phyloP scores from a whole-genome alignment of 2,888 invertebrate genomes.

The Arctia plantaginis region DNA sequence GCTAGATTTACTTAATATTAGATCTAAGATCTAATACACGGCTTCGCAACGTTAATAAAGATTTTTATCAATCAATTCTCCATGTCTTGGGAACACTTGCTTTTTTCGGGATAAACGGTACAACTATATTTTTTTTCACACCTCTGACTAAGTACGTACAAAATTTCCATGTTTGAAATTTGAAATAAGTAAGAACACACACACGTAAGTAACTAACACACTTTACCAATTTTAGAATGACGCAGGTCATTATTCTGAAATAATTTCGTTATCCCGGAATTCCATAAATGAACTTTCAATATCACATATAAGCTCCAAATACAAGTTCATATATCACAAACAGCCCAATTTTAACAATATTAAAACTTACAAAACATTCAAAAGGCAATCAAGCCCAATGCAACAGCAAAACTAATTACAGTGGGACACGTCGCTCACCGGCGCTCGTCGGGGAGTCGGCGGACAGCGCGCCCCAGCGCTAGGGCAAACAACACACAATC shows the following conservation, averaged over 20 bases:
- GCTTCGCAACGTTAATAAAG: too few species aligned
- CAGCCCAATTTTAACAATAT: slow-evolving; percentile 7
- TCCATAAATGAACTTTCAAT: neutral
- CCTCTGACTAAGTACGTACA: too few species aligned
- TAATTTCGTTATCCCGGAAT: neutral
- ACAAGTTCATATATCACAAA: slow-evolving; percentile 1
- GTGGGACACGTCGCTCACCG: neutral
- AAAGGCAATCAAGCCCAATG: slow-evolving; percentile 43
- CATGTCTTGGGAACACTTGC: too few species aligned
- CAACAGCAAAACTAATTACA: slow-evolving; percentile 47
- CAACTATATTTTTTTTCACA: too few species aligned
- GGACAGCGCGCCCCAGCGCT: slow-evolving; percentile 20
- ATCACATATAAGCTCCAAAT: neutral
- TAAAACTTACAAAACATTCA: slow-evolving; percentile 27
- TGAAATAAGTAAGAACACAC: too few species aligned
- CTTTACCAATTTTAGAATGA: neutral
- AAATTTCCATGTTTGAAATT: too few species aligned
- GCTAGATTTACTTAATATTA: too few species aligned
- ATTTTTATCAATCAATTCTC: too few species aligned
- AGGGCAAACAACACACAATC: slow-evolving; percentile 54
- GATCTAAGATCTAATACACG: too few species aligned
- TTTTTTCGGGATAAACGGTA: too few species aligned
- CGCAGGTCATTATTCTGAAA: neutral
- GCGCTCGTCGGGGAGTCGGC: neutral
- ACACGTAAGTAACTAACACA: neutral